Base-by-base conservation (phyloP, 2,113 vertebrate genomes). In the Lagenorhynchus albirostris region DNA sequence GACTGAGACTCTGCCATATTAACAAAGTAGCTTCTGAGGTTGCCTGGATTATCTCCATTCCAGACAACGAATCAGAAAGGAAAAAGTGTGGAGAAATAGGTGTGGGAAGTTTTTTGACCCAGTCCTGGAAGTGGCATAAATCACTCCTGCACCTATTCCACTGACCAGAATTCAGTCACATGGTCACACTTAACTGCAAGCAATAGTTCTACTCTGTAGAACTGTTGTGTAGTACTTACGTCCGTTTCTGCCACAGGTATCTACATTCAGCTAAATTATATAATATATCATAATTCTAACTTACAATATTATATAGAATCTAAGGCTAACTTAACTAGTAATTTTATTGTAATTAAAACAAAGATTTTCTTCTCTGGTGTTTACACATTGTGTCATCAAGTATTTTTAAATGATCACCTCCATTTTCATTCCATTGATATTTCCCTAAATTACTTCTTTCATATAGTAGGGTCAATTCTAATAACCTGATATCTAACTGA, bases 361-460 rank as follows among this genome's bases (percentile, higher is more conserved):
- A 60, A 76, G 26, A 44, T 95, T 96, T 73, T 87, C 41, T 58
- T 91, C 44, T 25, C 31, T 73, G 6, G 79, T 93, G 23, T 84
- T 89, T 89, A 58, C 0, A 36, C 23, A 70, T 60, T 88, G 4
- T 76, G 0, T 80, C n/a, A 77, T 94, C 85, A 85, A 81, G 31
- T 92, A 85, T 79, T 79, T 91, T 70, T 84, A 95, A 93, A 11
- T 90, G 31, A 68, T 62, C 36, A 70, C 38, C 29, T 76, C 44
- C 21, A 65, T 94, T 94, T 76, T 94, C 77, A 73, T 13, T 58
- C 26, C 23, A 76, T 92, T 94, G 23, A 65, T 96, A 79, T 18
- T 96, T 94, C n/a, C 10, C 12, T 81, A 23, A 84, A 36, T 95
- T 92, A 74, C 10, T 94, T 89, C 18, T 84, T 94, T 93, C 33